Conservation (phyloP, 2,113 vertebrate genomes). For the Brachyhypopomus occidentalis region DNA sequence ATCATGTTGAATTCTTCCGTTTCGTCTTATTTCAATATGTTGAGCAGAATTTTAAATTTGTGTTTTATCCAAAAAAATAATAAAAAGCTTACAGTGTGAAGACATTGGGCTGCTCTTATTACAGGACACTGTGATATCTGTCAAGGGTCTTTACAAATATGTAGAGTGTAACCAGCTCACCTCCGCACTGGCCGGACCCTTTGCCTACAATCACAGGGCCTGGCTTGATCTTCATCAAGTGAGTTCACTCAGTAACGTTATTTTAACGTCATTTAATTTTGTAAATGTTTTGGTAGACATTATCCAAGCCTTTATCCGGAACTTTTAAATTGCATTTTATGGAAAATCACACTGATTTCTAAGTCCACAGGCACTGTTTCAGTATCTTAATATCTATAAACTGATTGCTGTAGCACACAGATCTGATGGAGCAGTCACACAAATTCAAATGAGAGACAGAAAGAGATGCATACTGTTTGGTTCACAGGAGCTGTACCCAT, state of each 20-base stretch:
- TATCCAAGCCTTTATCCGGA: neutral
- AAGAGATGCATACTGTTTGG: slow-evolving; percentile 22
- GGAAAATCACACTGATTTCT: too few species aligned
- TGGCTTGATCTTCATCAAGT: slow-evolving; percentile 94
- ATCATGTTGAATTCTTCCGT: too few species aligned
- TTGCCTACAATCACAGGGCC: slow-evolving; percentile 81
- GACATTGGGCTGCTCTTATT: neutral
- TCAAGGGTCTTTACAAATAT: slow-evolving; percentile 80
- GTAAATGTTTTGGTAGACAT: neutral
- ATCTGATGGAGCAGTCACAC: too few species aligned
- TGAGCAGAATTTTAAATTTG: too few species aligned
- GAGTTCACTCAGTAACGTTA: neutral
- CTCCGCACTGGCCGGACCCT: slow-evolving; percentile 76
- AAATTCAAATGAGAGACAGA: too few species aligned
- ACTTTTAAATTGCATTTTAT: neutral
- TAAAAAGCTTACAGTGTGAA: neutral
- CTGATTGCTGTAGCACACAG: too few species aligned
- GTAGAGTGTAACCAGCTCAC: slow-evolving; percentile 84
- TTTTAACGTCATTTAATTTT: neutral
- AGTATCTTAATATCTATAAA: too few species aligned
- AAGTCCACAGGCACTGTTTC: too few species aligned
- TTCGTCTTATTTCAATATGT: neutral
- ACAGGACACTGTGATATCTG: slow-evolving; percentile 81
- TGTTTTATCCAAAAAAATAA: too few species aligned
- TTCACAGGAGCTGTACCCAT: slow-evolving; percentile 84